Conservation (phyloP, 2,888 invertebrate genomes). For the Carcina quercana region DNA sequence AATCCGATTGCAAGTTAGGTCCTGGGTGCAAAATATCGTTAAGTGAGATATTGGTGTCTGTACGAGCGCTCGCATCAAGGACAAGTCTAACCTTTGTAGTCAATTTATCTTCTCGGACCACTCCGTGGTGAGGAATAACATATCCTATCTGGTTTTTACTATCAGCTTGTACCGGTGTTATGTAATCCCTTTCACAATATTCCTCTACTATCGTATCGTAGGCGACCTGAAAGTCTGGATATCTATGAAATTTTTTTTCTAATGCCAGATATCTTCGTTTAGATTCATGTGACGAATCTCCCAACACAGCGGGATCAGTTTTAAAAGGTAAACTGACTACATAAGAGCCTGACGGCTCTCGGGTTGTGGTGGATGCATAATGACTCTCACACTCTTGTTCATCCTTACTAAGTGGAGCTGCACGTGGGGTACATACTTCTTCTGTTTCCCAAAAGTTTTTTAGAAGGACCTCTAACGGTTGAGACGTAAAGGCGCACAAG, state of each 20-base stretch:
- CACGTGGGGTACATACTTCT: conserved; percentile 1
- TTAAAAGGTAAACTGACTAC: conserved; percentile 7
- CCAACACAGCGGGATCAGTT: conserved; percentile 5
- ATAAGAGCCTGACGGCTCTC: conserved; percentile 2
- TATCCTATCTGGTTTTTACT: conserved; percentile 1
- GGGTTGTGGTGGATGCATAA: neutral
- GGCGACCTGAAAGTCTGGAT: neutral
- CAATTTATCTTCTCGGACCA: neutral
- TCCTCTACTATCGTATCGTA: conserved; percentile 7
- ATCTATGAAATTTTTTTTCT: conserved; percentile 5
- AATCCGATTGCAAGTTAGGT: conserved; percentile 1
- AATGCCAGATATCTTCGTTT: conserved; percentile 6
- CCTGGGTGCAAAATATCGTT: conserved; percentile 3
- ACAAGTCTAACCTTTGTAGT: neutral
- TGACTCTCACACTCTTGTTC: conserved; percentile 6
- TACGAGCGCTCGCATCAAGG: neutral
- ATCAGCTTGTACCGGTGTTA: neutral
- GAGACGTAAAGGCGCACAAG: neutral
- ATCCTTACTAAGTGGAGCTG: conserved; percentile 4
- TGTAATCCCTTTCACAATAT: conserved; percentile 8
- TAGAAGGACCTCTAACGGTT: neutral
- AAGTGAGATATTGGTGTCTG: neutral
- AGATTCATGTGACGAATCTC: conserved; percentile 7
- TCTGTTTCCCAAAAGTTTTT: conserved; percentile 7
- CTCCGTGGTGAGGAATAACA: conserved; percentile 1